phyloP scores from a whole-genome alignment of 2,797 vertebrate species.

The Rhinatrema bivittatum region DNA sequence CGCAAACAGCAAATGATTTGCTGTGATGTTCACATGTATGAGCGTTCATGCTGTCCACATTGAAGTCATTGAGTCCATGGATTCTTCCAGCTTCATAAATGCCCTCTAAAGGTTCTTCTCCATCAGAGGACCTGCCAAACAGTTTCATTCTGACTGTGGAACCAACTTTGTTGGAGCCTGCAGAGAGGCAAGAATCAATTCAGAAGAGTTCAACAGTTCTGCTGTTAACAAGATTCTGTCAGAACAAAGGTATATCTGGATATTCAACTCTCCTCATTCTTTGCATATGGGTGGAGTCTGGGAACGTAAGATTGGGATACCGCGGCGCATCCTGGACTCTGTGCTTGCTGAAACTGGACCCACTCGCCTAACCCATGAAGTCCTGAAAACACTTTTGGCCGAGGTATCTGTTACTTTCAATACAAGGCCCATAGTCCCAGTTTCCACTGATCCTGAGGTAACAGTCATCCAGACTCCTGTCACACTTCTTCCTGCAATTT shows the following conservation, averaged over 20 bases:
- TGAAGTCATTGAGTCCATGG: no score
- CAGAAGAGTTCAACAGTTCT: no score
- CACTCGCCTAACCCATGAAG: constrained; percentile 5
- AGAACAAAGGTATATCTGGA: no score
- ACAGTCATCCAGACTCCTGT: neutral
- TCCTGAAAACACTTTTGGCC: constrained; percentile 9
- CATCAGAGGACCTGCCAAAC: no score
- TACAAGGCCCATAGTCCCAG: constrained; percentile 8
- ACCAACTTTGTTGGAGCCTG: neutral
- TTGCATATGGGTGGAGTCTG: no score
- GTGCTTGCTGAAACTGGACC: no score
- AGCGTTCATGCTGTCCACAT: constrained; percentile 11
- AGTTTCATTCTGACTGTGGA: neutral
- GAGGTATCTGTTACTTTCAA: constrained; percentile 2
- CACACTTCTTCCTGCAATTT: constrained; percentile 10
- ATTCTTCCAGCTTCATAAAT: no score
- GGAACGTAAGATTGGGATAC: neutral
- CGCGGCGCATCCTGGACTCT: neutral
- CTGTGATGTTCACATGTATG: constrained; percentile 12
- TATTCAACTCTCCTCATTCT: no score
- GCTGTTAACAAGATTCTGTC: no score
- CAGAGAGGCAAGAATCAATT: neutral
- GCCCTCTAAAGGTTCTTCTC: no score
- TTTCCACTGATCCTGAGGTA: neutral
- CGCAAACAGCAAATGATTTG: constrained; percentile 10